These are phyloP conservation scores for Phaetusa simplex DNA, from an alignment of 2,113 vertebrate genomes.

Conservation along the genomic window DNA sequence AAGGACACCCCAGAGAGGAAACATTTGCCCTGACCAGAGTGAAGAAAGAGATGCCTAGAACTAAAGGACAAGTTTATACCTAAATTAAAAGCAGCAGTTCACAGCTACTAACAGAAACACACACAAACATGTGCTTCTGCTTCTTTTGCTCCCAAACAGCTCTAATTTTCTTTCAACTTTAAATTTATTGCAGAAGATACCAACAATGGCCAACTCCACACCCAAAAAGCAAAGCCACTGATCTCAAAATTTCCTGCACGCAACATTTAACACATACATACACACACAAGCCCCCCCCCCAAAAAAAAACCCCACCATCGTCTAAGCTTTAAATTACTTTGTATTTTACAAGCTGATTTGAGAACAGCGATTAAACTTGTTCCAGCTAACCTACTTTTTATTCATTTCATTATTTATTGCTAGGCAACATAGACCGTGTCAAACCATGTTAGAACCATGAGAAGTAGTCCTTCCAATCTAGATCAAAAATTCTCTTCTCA, in stretches of 20 bases:
- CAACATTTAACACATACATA: conserved; percentile 1
- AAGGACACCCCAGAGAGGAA: conserved; percentile 9
- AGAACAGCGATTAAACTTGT: conserved; percentile 60
- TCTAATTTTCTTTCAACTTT: conserved; percentile 31
- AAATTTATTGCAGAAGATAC: conserved; percentile 41
- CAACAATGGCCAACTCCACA: conserved; percentile 38
- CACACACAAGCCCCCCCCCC: neutral
- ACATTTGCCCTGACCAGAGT: neutral
- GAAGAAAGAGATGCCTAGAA: conserved; percentile 25
- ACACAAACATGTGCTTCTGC: conserved; percentile 50
- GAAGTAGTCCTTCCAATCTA: conserved; percentile 31
- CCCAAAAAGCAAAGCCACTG: conserved; percentile 27
- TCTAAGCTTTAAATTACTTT: conserved; percentile 61
- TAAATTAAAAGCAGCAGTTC: conserved; percentile 54
- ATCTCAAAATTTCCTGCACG: conserved; percentile 10
- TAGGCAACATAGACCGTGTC: conserved; percentile 61
- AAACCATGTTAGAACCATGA: conserved; percentile 47
- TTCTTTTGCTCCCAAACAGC: conserved; percentile 30
- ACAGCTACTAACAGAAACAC: conserved; percentile 43
- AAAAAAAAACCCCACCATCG: neutral
- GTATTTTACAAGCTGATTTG: conserved; percentile 66
- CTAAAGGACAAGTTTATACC: neutral
- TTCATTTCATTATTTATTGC: conserved; percentile 66
- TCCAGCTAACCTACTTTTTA: conserved; percentile 67
- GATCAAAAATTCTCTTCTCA: neutral